These are phyloP conservation scores for Mus spicilegus DNA, from an alignment of 2,113 vertebrate genomes.

Conservation along the genomic window DNA sequence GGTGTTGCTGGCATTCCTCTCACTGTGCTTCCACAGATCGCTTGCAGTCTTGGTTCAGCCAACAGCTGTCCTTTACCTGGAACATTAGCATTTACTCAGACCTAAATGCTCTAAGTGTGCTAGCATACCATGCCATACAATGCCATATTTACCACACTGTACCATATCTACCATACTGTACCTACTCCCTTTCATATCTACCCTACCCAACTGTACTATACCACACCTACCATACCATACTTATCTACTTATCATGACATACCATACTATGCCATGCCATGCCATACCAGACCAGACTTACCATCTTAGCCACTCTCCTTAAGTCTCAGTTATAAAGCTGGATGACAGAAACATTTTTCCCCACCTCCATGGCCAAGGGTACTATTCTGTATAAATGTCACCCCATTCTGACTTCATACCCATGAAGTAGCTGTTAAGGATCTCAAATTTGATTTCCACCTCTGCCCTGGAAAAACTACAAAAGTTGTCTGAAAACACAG, in stretches of 20 bases:
- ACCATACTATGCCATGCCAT: neutral
- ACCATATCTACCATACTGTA: neutral
- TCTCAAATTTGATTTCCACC: constrained; percentile 21
- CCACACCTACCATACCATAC: neutral
- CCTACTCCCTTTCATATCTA: neutral
- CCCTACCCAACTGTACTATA: neutral
- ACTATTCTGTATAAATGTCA: neutral
- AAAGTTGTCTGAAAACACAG: neutral
- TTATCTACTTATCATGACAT: neutral
- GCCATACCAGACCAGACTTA: neutral
- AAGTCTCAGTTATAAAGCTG: neutral
- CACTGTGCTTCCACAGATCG: neutral
- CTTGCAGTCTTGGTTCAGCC: neutral
- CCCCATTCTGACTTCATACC: neutral
- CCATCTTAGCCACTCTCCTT: neutral
- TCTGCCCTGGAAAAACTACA: neutral
- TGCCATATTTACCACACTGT: neutral
- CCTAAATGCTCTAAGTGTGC: neutral
- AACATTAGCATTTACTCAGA: neutral
- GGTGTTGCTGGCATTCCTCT: neutral
- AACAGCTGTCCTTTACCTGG: neutral
- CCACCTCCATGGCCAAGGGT: neutral
- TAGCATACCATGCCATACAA: neutral
- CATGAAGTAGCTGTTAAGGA: neutral
- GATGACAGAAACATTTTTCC: neutral